Percentiles rank a stretch among this genome's conserved stretches.
phyloP scores from a whole-genome alignment of 2,797 vertebrate species.

The Lutra lutra region DNA sequence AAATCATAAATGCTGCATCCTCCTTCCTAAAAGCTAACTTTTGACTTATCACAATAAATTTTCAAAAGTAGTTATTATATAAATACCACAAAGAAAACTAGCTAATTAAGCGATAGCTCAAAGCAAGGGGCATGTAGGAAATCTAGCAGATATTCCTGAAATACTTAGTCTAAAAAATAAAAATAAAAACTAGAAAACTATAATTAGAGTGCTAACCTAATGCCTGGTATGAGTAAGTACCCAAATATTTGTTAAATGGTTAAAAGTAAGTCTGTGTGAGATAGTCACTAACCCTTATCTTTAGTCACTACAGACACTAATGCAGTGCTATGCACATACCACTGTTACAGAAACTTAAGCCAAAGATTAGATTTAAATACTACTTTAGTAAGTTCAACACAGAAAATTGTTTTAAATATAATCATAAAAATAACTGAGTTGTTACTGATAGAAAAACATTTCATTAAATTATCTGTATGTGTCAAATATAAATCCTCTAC shows the following conservation, averaged over 20 bases:
- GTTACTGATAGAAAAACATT: conserved; percentile 44
- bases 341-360: conserved; percentile 2
- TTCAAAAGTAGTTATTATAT: neutral
- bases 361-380: conserved; percentile 55
- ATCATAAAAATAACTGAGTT: conserved; percentile 52
- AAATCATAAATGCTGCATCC: neutral
- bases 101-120: neutral
- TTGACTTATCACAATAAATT: conserved; percentile 24
- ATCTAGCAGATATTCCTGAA: conserved; percentile 45
- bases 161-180: conserved; percentile 48
- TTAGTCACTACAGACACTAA: neutral
- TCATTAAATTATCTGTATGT: conserved; percentile 12
- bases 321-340: neutral
- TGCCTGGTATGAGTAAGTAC: neutral
- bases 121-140: neutral
- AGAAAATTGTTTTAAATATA: conserved; percentile 54
- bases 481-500: neutral
- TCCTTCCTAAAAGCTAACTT: conserved; percentile 14
- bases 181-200: conserved; percentile 35
- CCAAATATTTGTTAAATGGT: neutral
- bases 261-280: neutral
- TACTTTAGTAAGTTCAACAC: conserved; percentile 31
- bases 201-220: conserved; percentile 6
- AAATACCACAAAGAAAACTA: conserved; percentile 3
- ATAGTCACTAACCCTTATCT: conserved; percentile 20